Evolutionary conservation across 2,888 invertebrate species (phyloP).

Genomic region (Myopa tessellatipennis): DNA sequence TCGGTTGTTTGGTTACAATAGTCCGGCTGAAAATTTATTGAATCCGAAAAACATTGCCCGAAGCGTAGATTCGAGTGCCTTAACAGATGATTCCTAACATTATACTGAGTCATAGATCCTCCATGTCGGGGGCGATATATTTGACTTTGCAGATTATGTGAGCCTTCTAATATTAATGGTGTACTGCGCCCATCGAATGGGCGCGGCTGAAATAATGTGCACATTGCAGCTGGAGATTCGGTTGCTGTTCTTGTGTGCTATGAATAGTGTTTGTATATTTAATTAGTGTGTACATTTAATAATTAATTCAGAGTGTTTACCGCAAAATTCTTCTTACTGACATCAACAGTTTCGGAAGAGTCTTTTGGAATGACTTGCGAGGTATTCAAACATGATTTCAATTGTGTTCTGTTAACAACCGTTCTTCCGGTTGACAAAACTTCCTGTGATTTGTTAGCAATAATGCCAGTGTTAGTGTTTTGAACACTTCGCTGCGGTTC

Average conservation of each 20-base stretch:
- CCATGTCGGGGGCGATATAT: conserved; percentile 60
- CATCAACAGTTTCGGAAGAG: background rate
- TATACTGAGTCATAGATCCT: background rate
- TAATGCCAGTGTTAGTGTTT: no score
- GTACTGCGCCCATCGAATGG: conserved; percentile 61
- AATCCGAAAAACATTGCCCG: conserved; percentile 15
- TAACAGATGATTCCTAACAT: background rate
- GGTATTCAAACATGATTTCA: background rate
- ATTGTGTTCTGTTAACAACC: background rate
- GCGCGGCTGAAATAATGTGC: conserved; percentile 49
- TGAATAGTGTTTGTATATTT: background rate
- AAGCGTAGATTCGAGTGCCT: conserved; percentile 6
- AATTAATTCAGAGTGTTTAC: background rate
- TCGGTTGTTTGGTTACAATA: background rate
- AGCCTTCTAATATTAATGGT: conserved; percentile 63
- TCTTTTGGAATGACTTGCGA: background rate
- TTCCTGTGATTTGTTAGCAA: background rate
- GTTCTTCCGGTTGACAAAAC: background rate
- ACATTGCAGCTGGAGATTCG: conserved; percentile 32
- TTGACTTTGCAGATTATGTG: conserved; percentile 61
- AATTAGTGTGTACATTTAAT: background rate
- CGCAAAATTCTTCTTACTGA: background rate
- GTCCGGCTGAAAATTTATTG: conserved; percentile 6
- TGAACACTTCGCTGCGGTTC: background rate
- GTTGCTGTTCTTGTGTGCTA: background rate